phyloP scores from a whole-genome alignment of 2,113 vertebrate genomes.

The Oenanthe oenanthe region DNA sequence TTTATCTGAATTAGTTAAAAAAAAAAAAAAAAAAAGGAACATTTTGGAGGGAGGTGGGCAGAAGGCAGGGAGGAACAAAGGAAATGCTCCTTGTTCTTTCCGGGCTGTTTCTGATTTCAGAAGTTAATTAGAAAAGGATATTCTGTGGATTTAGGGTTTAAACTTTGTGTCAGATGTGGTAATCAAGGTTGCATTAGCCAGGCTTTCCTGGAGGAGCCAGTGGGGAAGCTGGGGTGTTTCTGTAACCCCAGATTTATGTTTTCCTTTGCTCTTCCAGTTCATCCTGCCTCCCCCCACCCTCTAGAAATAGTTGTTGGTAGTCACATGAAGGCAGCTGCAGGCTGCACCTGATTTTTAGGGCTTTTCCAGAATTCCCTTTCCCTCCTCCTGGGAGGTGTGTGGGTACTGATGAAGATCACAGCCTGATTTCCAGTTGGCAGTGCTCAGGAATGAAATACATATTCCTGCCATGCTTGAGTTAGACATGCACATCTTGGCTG shows the following conservation, averaged over 20 bases:
- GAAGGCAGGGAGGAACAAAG: neutral
- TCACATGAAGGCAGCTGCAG: accelerated
- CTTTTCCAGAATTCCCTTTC: neutral
- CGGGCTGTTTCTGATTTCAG: neutral
- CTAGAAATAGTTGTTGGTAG: accelerated
- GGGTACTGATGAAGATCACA: neutral
- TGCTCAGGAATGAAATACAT: neutral
- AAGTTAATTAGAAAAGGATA: constrained; percentile 53
- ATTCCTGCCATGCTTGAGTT: accelerated
- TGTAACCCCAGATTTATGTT: neutral
- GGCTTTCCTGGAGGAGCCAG: neutral
- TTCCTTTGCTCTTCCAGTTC: neutral
- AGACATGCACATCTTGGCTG: neutral
- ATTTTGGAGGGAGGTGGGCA: neutral
- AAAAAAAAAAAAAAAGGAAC: neutral
- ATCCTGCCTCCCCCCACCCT: neutral
- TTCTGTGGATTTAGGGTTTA: constrained; percentile 35
- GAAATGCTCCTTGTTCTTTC: neutral
- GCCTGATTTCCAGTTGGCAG: neutral
- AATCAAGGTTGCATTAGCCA: constrained; percentile 42
- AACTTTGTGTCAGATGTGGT: constrained; percentile 10
- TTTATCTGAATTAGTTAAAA: neutral
- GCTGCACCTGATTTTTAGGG: neutral
- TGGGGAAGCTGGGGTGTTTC: neutral
- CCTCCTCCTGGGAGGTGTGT: neutral